Conservation (phyloP, 2,113 vertebrate species). For the Willisornis vidua region DNA sequence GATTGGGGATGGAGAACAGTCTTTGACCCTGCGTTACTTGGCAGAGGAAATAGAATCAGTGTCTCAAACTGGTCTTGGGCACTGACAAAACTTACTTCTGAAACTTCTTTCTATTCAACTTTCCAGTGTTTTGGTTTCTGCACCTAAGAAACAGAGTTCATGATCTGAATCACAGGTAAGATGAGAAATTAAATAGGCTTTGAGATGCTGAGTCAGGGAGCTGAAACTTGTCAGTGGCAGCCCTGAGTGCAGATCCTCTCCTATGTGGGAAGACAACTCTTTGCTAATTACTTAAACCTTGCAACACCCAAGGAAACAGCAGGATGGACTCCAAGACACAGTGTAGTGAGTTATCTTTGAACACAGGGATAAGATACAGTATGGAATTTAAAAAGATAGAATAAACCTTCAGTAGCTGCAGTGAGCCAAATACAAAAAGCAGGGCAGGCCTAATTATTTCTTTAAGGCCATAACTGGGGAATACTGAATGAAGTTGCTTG, state of each 20-base stretch:
- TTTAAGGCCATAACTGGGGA: fast-evolving
- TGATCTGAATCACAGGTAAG: not conserved
- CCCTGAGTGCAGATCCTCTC: not conserved
- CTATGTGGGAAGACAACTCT: not conserved
- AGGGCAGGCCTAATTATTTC: not conserved
- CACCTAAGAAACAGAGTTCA: not conserved
- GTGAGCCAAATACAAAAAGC: not conserved
- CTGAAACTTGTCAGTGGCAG: not conserved
- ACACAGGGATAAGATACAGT: not conserved
- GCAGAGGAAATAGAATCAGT: not conserved
- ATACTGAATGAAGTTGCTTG: not conserved
- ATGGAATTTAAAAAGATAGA: not conserved
- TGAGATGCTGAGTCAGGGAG: not conserved
- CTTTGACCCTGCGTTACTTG: not conserved
- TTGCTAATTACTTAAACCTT: not conserved
- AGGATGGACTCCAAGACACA: not conserved
- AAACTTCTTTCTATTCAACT: not conserved
- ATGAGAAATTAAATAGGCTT: not conserved
- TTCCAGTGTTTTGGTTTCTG: not conserved
- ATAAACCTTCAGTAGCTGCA: not conserved
- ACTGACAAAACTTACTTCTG: not conserved
- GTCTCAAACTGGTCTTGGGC: not conserved
- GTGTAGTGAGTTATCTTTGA: not conserved
- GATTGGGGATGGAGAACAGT: not conserved
- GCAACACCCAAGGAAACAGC: not conserved